Base-by-base conservation (phyloP, 2,797 vertebrate genomes). In the Ambastaia sidthimunki region DNA sequence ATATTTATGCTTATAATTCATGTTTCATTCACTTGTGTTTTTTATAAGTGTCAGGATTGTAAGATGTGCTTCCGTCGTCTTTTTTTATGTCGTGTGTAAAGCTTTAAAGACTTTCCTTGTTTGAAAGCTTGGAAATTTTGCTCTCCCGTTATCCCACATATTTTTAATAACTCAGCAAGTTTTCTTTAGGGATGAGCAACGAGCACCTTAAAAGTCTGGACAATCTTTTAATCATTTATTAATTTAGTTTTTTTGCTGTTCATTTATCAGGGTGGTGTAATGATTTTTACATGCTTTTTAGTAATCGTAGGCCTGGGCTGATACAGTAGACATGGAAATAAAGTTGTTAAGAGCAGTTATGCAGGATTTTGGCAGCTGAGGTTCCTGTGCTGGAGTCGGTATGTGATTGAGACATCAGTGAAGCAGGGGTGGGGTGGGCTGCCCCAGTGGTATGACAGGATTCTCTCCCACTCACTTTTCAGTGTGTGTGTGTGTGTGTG, bases 131-230 rank as follows among this genome's bases (percentile, higher is more conserved):
- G 55, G 37, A 15, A 67, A 72, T 67, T n/a, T 48, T 47, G 76
- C 76, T 76, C 73, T 73, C 70, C 73, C 44, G 31, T 83, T 37
- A 52, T 37, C 21, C 47, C 62, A n/a, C 21, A 28, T 47, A 7
- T 67, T 41, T n/a, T 59, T 23, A 41, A 10, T 37, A 7, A 19
- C 66, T 76, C 7, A 55, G 19, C 59, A 59, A 47, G 60, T 47
- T 62, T 66, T 80, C 59, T 76, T 63, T 21, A 78, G 74, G 82
- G 77, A 60, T 68, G 71, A 78, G 78, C 72, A 70, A 67, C 10
- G 71, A 85, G 89, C 89, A 88, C 89, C 87, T 90, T 89, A 90
- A 78, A 81, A 83, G 82, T 70, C 78, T 59, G 80, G 89, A 90
- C 89, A 90, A 90, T 90, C 89, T 52, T 83, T 80, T 82, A 21